A percentile compares a stretch with the other conserved stretches of the same genome.
Evolutionary conservation across 2,113 vertebrate genomes (phyloP).

Genomic region (Spermophilus dauricus): DNA sequence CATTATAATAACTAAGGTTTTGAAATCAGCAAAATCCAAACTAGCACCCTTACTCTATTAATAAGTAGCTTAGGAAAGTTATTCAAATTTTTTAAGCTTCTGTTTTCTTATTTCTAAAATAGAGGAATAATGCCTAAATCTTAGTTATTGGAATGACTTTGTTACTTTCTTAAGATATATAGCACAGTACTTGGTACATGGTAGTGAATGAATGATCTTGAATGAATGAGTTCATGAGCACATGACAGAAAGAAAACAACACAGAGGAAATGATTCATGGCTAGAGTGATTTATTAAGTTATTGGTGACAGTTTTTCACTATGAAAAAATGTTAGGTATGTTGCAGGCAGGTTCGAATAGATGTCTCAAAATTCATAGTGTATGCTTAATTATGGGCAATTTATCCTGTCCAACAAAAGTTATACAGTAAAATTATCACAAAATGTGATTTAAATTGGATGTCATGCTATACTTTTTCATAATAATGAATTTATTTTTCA

Average conservation of each 20-base stretch:
- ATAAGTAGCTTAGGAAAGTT: neutral
- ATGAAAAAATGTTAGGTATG: constrained; percentile 25
- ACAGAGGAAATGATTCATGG: neutral
- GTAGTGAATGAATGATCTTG: neutral
- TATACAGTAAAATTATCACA: constrained; percentile 67
- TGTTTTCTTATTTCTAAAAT: constrained; percentile 6
- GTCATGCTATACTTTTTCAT: constrained; percentile 63
- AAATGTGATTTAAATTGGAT: constrained; percentile 75
- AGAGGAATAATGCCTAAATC: neutral
- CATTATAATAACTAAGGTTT: neutral
- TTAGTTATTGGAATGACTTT: neutral
- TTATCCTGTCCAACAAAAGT: constrained; percentile 61
- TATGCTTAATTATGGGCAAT: constrained; percentile 64
- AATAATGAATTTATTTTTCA: constrained; percentile 71
- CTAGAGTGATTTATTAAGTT: constrained; percentile 20
- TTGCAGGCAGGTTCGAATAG: neutral
- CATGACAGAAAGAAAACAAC: constrained; percentile 28
- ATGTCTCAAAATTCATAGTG: constrained; percentile 63
- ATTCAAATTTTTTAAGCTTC: neutral
- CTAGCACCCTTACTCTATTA: neutral
- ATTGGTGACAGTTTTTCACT: neutral
- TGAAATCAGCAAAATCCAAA: constrained; percentile 14
- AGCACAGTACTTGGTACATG: neutral
- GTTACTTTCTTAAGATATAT: neutral
- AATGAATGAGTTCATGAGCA: constrained; percentile 3